Evolutionary conservation across 2,113 vertebrate species (phyloP), one percentile per base, ranked within the genome.

Genomic region (Trinectes maculatus): DNA sequence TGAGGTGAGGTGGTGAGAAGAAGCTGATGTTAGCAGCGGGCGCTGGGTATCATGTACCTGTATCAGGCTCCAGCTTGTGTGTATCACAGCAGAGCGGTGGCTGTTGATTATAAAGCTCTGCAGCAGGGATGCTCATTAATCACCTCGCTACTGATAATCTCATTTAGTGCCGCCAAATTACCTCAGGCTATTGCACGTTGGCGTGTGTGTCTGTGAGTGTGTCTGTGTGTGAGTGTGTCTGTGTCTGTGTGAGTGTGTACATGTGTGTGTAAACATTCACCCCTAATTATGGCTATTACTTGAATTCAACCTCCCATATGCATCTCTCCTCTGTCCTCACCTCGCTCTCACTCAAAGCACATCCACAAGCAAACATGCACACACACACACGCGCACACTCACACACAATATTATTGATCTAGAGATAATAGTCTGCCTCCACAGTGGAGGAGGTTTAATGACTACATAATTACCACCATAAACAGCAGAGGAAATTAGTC

Each of bases 91-190:
- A 34, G 59, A 84, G 70, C 51, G 18, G 51, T 48, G 79, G 60
- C 77, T 84, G 71, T 57, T 81, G 82, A 83, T 80, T 77, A 79
- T 64, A 67, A 71, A 46, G 52, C 74, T 82, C 74, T 77, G 77
- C 85, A 79, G 83, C 64, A 71, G 75, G 74, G 71, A 79, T 58
- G 79, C 85, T 85, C 83, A 86, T 84, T 89, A 89, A 89, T 88
- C 86, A 82, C 77, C 63, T 79, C 71, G 44, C 80, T 61, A 74
- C 79, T 74, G 80, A 85, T 88, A 76, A 88, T 89, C 81, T 87
- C 85, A 83, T 87, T 90, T 85, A 84, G 69, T 79, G 87, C 74
- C 68, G 73, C 82, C 72, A 85, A 83, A 87, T 89, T 71, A 87
- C 84, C 86, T 78, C 78, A 21, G 80, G 80, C 85, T 53, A 60